Evolutionary conservation across 2,113 vertebrate species (phyloP), one percentile per base, ranked within the genome.

Genomic region (Axis porcinus): DNA sequence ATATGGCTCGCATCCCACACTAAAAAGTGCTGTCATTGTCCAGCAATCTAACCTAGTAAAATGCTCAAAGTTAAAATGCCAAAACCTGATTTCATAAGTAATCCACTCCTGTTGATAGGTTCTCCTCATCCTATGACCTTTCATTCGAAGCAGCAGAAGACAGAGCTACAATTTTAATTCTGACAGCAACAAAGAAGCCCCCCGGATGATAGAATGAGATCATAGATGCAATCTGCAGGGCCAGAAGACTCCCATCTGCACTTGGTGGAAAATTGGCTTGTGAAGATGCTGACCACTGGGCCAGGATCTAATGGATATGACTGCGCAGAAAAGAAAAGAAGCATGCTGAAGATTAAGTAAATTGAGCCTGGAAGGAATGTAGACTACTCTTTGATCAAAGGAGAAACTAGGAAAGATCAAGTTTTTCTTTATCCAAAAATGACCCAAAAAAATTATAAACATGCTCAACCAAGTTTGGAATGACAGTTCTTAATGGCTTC

Each of bases 31-130:
- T 81, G 52, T 82, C 86, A 30, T 81, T 84, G 55, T 58, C 97
- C 90, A 93, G 28, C 54, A 74, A 58, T 74, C 36, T 45, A n/a
- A 5, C 54, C 55, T 83, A 91, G 52, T 5, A 76, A 94, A 79
- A 79, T 5, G 10, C 47, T 91, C 93, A 97, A 97, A 98, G 97
- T 90, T 76, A 55, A 95, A 94, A 76, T 58, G 54, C 36, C 78
- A 45, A 91, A 93, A 89, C 82, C 12, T 2, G 9, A 52, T n/a
- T 82, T 93, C 45, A 50, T 82, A 86, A 96, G 96, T 78, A 30
- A 25, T 70, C 8, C 79, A 50, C 21, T n/a, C 79, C 52, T 93
- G 55, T 84, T 86, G 76, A 95, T 15, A 97, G 87, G 89, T 36
- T 87, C 62, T 92, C 92, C n/a, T 86, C 85, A 94, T 62, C 2